These are phyloP conservation scores for Brachionus rubens DNA, from an alignment of 1,140 invertebrate genomes.

Conservation along the genomic window DNA sequence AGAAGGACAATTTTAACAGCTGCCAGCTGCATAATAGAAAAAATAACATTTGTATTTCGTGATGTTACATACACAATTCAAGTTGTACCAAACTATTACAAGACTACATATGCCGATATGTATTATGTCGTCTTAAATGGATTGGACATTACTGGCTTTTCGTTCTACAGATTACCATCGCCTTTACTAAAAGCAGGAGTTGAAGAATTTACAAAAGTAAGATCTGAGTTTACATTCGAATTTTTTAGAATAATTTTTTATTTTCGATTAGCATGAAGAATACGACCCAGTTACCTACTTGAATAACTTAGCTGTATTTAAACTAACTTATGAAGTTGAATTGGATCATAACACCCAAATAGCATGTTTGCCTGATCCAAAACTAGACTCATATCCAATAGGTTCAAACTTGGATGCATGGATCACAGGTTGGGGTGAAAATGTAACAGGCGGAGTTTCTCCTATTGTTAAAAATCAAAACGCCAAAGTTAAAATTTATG, in stretches of 20 bases:
- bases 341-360: constrained; percentile 12
- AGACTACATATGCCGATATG: background rate
- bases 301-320: constrained; percentile 10
- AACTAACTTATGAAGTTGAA: background rate
- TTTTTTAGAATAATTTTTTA: background rate
- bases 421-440: constrained; percentile 18
- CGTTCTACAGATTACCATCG: background rate
- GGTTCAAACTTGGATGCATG: background rate
- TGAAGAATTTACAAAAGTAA: constrained; percentile 1
- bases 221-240: background rate
- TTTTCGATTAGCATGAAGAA: constrained; percentile 19
- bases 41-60: background rate
- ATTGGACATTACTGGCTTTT: background rate
- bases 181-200: background rate
- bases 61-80: background rate
- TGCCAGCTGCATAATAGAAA: constrained; percentile 5
- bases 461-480: background rate
- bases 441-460: background rate
- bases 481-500: constrained; percentile 1
- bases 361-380: constrained; percentile 14
- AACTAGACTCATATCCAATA: background rate
- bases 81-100: background rate
- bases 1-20: background rate
- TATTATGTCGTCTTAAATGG: background rate
- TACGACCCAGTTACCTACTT: background rate